Percentiles rank a stretch among this genome's conserved stretches.
phyloP scores from a whole-genome alignment of 2,888 invertebrate genomes.

The Xanthorhoe designata region DNA sequence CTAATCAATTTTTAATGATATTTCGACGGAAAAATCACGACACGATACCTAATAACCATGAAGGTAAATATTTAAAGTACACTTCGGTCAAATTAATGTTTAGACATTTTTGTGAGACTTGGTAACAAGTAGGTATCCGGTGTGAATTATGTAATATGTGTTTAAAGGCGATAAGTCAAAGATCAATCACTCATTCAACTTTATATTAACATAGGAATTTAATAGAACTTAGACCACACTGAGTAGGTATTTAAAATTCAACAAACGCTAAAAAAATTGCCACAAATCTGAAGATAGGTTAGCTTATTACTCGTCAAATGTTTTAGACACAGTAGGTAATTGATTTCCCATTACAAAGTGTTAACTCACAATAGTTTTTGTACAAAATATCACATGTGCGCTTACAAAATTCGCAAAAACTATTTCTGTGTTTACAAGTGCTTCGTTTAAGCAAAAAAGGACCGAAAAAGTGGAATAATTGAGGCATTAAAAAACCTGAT shows the following conservation, averaged over 20 bases:
- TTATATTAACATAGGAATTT: neutral
- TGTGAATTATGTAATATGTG: neutral
- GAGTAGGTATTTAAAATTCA: neutral
- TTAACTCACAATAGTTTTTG: constrained; percentile 18
- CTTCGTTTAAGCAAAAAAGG: constrained; percentile 10
- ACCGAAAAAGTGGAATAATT: constrained; percentile 8
- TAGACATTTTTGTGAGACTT: neutral
- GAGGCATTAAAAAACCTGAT: neutral
- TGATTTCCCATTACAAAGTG: constrained; percentile 9
- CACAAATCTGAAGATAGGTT: neutral
- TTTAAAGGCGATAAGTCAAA: neutral
- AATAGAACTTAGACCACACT: neutral
- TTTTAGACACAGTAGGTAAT: constrained; percentile 1
- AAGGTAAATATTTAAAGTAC: neutral
- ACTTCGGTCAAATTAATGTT: neutral
- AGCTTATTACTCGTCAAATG: constrained; percentile 8
- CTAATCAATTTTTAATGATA: too few relatives aligned
- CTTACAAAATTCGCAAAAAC: constrained; percentile 4
- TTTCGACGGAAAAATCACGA: neutral
- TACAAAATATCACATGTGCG: constrained; percentile 13
- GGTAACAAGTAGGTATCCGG: neutral
- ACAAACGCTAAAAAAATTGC: neutral
- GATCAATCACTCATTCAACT: neutral
- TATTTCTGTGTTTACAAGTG: constrained; percentile 7
- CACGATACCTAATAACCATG: neutral